Conservation (phyloP, 2,797 vertebrate genomes). For the Pseudotriccus pelzelni region DNA sequence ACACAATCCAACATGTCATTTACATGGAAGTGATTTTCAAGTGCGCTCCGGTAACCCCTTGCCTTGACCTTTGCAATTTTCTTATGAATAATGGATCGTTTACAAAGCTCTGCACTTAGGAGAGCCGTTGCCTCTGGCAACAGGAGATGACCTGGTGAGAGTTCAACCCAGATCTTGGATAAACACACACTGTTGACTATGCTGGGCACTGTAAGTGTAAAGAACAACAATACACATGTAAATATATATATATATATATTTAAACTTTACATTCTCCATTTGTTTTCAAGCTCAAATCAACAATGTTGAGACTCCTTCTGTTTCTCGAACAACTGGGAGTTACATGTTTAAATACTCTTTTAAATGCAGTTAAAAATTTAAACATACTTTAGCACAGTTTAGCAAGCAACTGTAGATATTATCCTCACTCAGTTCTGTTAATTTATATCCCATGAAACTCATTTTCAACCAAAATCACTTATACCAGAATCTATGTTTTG, state of each 20-base stretch:
- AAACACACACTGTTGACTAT: neutral
- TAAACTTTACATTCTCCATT: neutral
- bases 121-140: neutral
- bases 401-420: neutral
- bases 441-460: neutral
- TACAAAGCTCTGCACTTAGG: neutral
- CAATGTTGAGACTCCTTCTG: neutral
- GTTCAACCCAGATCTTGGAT: neutral
- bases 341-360: neutral
- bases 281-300: neutral
- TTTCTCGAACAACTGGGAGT: neutral
- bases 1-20: rapidly evolving
- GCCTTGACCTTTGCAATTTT: neutral
- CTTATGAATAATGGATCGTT: neutral
- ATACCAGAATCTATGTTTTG: neutral
- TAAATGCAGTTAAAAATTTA: neutral
- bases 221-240: neutral
- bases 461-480: neutral
- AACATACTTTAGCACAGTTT: neutral
- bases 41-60: neutral
- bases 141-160: neutral
- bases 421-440: neutral
- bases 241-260: no score
- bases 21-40: neutral
- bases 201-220: neutral